Conservation (phyloP, 2,888 invertebrate genomes). For the Lutraria lutraria region DNA sequence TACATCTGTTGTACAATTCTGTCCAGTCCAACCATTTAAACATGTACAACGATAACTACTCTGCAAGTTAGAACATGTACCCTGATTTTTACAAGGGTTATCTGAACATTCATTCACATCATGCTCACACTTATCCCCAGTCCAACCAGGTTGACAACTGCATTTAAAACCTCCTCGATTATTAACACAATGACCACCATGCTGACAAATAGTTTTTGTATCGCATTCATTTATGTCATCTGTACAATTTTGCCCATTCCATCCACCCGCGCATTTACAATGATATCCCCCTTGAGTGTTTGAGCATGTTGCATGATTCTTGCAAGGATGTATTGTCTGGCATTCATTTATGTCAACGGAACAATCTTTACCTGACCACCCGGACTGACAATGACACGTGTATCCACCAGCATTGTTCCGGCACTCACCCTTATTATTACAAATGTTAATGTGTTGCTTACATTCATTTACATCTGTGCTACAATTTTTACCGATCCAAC, state of each 20-base stretch:
- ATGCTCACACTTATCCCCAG: not conserved
- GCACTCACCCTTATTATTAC: slow-evolving; percentile 38
- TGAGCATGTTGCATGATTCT: slow-evolving; percentile 19
- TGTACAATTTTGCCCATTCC: slow-evolving; percentile 1
- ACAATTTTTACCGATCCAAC: slow-evolving; percentile 36
- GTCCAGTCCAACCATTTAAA: too few relatives aligned
- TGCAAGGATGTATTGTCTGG: slow-evolving; percentile 15
- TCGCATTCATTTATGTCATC: slow-evolving; percentile 30
- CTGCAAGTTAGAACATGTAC: too few relatives aligned
- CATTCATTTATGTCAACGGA: slow-evolving; percentile 55
- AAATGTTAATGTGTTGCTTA: slow-evolving; percentile 22
- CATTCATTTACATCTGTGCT: slow-evolving; percentile 42
- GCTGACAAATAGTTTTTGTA: not conserved
- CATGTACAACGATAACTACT: too few relatives aligned
- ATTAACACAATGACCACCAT: not conserved
- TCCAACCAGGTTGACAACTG: not conserved
- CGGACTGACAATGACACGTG: slow-evolving; percentile 48
- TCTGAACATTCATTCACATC: too few relatives aligned
- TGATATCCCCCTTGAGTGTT: slow-evolving; percentile 20
- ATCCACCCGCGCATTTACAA: slow-evolving; percentile 13
- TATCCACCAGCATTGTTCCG: slow-evolving; percentile 39
- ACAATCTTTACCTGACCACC: slow-evolving; percentile 59
- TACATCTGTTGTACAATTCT: too few relatives aligned
- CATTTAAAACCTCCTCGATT: not conserved
- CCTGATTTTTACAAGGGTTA: too few relatives aligned